Percentiles rank a stretch among this genome's conserved stretches.
Evolutionary conservation across 2,888 invertebrate genomes (phyloP).

Genomic region (Hetaerina titia): DNA sequence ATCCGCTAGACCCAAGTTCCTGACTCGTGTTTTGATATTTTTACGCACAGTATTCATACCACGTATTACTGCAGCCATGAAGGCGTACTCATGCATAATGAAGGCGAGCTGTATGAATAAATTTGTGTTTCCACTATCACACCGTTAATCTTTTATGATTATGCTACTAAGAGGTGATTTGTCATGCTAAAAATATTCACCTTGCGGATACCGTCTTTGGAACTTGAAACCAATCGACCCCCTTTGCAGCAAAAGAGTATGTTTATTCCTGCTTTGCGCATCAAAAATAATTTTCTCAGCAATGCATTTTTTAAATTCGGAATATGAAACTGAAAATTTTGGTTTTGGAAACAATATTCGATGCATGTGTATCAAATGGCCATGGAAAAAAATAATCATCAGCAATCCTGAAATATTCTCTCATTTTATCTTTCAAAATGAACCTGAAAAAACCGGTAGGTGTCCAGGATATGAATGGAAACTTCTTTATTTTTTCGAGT

Average conservation of each 20-base stretch:
- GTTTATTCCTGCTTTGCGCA: no score
- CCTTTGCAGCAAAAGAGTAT: no score
- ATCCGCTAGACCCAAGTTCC: not conserved
- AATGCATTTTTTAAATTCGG: no score
- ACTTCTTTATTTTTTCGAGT: not conserved
- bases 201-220: not conserved
- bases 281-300: no score
- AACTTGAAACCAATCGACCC: not conserved
- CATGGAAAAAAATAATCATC: no score
- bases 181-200: not conserved
- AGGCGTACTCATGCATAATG: conserved; percentile 1
- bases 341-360: no score
- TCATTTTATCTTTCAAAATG: not conserved
- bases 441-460: not conserved
- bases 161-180: not conserved
- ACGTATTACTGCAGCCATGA: conserved; percentile 9
- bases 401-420: no score
- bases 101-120: not conserved
- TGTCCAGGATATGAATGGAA: not conserved
- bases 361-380: no score
- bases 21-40: not conserved
- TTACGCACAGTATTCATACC: not conserved
- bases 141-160: not conserved
- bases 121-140: not conserved
- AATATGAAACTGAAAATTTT: no score